Evolutionary conservation across 30 jellyfish, hydroid and myxozoan genomes (phyloP).

Genomic region (Aurelia sp.): DNA sequence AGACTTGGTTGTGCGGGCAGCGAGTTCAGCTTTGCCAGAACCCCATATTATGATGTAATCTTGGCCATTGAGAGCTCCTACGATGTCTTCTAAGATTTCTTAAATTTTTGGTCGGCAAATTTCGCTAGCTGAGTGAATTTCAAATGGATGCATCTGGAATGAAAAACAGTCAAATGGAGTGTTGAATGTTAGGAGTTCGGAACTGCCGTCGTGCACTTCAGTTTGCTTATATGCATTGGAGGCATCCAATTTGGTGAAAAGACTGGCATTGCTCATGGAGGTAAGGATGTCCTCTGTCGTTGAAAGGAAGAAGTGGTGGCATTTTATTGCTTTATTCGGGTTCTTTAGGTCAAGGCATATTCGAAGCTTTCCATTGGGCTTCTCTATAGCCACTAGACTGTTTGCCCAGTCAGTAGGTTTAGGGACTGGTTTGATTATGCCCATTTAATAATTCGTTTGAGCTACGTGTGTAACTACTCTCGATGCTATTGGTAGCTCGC

Average conservation of each 20-base stretch:
- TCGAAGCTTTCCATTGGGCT: slow-evolving; percentile 84
- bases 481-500: slow-evolving; percentile 64
- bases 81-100: slow-evolving; percentile 39
- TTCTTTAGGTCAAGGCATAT: slow-evolving; percentile 75
- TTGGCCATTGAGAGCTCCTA: too few species aligned
- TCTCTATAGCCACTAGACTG: slow-evolving; percentile 54
- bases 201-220: too few species aligned
- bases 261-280: too few species aligned
- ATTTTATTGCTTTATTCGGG: slow-evolving; percentile 61
- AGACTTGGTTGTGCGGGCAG: slow-evolving; percentile 25
- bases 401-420: slow-evolving; percentile 30
- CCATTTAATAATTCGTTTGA: slow-evolving; percentile 49
- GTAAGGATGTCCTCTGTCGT: too few species aligned
- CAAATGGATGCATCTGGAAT: too few species aligned
- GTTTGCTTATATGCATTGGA: too few species aligned
- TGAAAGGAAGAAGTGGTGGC: slow-evolving; percentile 69
- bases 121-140: too few species aligned
- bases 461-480: slow-evolving; percentile 46
- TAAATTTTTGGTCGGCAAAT: slow-evolving; percentile 38
- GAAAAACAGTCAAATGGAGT: too few species aligned
- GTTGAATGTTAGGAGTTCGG: too few species aligned
- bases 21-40: slow-evolving; percentile 34
- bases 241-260: too few species aligned
- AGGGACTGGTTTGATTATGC: slow-evolving; percentile 52
- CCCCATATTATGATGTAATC: too few species aligned